Evolutionary conservation across 2,888 invertebrate species (phyloP), one percentile per base, ranked within the genome.

Genomic region (Cephus pulcher): DNA sequence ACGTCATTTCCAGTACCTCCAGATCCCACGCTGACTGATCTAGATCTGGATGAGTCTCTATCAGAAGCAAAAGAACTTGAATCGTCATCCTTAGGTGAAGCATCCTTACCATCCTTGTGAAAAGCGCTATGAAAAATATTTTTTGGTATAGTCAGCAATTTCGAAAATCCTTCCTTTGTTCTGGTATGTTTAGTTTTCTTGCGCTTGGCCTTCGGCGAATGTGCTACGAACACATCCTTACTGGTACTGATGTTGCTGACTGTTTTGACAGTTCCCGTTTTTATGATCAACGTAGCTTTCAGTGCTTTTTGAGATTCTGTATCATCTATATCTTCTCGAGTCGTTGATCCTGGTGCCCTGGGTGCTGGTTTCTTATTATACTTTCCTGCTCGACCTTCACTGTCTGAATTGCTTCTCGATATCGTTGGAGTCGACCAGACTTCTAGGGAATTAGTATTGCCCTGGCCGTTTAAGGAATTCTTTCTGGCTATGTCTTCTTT

Each of bases 361-460:
- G 94, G 94, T 1, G 94, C 94, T 34, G 91, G 90, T 82, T 91
- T 93, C 86, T 94, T 94, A 79, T 93, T 88, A 82, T 94, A 94
- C 84, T 91, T 93, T 12, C 94, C 93, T 0, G 93, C 92, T 69
- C 93, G 89, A 74, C 79, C 82, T 11, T 85, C 84, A 34, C 81
- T 80, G 30, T 88, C 90, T 4, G 88, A 88, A 79, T 84, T 87
- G 30, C 84, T 87, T 37, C 85, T 84, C 11, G 87, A 88, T 15
- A 86, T 68, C 34, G 76, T 80, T 23, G 83, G 83, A 11, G 82
- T 85, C n/a, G 81, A 74, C 76, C 80, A 82, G 1, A 82, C 80
- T 71, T 82, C 80, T 1, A 82, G 69, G 12, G 71, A 79, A 9
- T 76, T 69, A 79, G 15, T 33, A 69, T 12, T 80, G 78, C 37